phyloP scores from a whole-genome alignment of 2,113 vertebrate genomes.

The Platysteira castanea region DNA sequence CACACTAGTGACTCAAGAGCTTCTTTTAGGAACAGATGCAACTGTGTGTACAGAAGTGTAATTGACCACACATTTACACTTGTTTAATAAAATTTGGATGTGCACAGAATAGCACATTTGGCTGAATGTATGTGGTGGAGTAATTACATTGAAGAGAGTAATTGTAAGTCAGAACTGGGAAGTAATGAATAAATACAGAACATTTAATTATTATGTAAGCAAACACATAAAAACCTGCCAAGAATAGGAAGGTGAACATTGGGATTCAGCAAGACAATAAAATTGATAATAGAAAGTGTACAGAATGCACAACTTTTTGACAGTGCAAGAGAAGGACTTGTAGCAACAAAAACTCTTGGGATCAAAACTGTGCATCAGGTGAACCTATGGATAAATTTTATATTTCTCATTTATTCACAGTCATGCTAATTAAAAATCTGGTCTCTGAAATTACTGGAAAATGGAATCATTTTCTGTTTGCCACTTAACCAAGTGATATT shows the following conservation, averaged over 20 bases:
- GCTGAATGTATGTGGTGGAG: not conserved
- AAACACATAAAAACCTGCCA: constrained; percentile 46
- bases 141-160: constrained; percentile 48
- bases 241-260: constrained; percentile 30
- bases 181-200: constrained; percentile 39
- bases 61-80: constrained; percentile 34
- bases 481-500: not conserved
- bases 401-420: not conserved
- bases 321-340: not conserved
- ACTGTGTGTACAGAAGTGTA: not conserved
- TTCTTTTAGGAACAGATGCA: constrained; percentile 8
- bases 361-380: not conserved
- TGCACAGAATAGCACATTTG: not conserved
- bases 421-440: not conserved
- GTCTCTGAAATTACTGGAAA: not conserved
- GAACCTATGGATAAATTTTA: not conserved
- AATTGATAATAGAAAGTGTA: not conserved
- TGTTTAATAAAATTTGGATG: constrained; percentile 40
- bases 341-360: not conserved
- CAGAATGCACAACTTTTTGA: not conserved
- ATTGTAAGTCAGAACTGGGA: constrained; percentile 32
- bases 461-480: not conserved
- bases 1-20: not conserved
- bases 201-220: constrained; percentile 53
- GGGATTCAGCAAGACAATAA: not conserved